These are phyloP conservation scores for Dendroctonus ponderosae DNA, from an alignment of 1,140 invertebrate genomes.

Conservation along the genomic window DNA sequence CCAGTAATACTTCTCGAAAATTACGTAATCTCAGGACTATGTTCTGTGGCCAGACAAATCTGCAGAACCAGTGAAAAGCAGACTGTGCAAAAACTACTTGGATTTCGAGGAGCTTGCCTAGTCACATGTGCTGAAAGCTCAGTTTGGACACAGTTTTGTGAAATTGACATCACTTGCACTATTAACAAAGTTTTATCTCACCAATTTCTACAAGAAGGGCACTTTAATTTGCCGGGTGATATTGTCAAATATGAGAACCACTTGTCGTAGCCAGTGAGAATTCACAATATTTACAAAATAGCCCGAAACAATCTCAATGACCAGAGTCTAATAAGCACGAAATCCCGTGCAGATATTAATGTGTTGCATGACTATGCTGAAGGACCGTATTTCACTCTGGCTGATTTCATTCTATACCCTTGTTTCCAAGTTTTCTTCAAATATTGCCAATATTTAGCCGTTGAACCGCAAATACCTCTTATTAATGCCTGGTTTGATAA, in stretches of 20 bases:
- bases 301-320: constrained; percentile 57
- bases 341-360: constrained; percentile 56
- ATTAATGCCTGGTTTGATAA: constrained; percentile 65
- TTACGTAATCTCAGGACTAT: constrained; percentile 63
- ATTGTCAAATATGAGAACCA: constrained; percentile 81
- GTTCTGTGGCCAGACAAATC: constrained; percentile 64
- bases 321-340: constrained; percentile 53
- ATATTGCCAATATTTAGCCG: constrained; percentile 43
- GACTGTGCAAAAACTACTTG: constrained; percentile 61
- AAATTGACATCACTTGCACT: constrained; percentile 71
- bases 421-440: constrained; percentile 67
- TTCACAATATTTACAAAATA: constrained; percentile 86
- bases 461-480: constrained; percentile 62
- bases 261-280: constrained; percentile 76
- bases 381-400: constrained; percentile 77
- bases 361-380: constrained; percentile 77
- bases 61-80: constrained; percentile 50
- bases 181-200: constrained; percentile 50
- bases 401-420: constrained; percentile 80
- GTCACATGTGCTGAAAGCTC: constrained; percentile 81
- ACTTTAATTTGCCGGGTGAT: constrained; percentile 57
- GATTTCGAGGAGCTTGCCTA: constrained; percentile 76
- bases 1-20: constrained; percentile 60
- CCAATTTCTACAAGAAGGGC: constrained; percentile 26
- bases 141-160: constrained; percentile 90